Conservation (phyloP, 2,797 vertebrate genomes). For the Falco columbarius region DNA sequence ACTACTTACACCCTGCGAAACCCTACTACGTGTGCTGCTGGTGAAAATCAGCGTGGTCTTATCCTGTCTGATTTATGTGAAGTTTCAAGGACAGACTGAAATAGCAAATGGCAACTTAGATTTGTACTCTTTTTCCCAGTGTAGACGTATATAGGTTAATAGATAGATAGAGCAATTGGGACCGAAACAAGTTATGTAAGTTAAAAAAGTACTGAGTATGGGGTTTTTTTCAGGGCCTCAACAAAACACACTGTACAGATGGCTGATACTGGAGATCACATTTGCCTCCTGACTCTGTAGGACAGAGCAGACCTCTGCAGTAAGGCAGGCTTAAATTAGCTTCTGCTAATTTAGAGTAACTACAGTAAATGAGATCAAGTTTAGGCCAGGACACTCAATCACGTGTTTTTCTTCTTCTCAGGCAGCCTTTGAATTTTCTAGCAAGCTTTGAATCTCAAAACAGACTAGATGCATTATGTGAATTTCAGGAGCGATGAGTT, state of each 20-base stretch:
- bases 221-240: background rate
- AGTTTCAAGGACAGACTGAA: slow-evolving; percentile 45
- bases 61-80: slow-evolving; percentile 15
- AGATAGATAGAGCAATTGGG: slow-evolving; percentile 24
- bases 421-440: background rate
- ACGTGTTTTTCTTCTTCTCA: background rate
- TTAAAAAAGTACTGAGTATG: background rate
- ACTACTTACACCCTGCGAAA: background rate
- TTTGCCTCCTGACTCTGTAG: background rate
- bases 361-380: background rate
- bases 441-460: background rate
- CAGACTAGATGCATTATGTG: background rate
- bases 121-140: background rate
- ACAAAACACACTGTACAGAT: background rate
- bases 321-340: background rate
- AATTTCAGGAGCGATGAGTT: background rate
- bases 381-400: background rate
- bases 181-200: background rate
- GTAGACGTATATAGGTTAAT: slow-evolving; percentile 37
- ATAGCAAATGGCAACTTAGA: slow-evolving; percentile 36
- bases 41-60: background rate
- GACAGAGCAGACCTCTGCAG: background rate
- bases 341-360: background rate
- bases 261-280: background rate
- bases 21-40: background rate